phyloP scores from a whole-genome alignment of 2,113 vertebrate species.

The Neotoma lepida region DNA sequence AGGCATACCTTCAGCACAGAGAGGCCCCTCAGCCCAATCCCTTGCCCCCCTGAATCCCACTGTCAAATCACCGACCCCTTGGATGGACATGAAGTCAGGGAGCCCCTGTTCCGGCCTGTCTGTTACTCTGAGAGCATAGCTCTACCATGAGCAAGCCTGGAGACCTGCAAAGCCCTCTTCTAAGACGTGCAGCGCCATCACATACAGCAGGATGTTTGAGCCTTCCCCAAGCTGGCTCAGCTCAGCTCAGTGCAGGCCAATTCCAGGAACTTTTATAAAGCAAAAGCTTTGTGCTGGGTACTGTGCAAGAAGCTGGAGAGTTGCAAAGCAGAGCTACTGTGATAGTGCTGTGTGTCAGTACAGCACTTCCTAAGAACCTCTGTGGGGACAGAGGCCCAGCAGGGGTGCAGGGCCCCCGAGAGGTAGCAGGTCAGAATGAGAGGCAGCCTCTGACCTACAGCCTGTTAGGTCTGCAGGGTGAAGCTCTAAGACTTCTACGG shows the following conservation, averaged over 20 bases:
- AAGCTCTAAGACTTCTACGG: background rate
- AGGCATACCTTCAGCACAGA: background rate
- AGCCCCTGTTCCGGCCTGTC: background rate
- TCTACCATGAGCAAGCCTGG: background rate
- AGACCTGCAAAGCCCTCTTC: constrained; percentile 11
- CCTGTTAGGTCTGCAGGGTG: background rate
- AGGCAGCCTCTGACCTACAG: background rate
- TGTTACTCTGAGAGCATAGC: background rate
- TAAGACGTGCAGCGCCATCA: background rate
- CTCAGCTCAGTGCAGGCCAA: background rate
- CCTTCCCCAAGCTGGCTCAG: background rate
- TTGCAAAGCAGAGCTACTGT: background rate
- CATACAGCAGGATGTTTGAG: background rate
- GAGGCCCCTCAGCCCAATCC: background rate
- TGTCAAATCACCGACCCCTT: background rate
- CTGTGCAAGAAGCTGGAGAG: background rate
- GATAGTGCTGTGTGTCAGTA: background rate
- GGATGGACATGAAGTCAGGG: background rate
- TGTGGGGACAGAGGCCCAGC: background rate
- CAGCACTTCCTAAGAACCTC: background rate
- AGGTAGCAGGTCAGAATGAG: accelerated
- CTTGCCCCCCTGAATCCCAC: background rate
- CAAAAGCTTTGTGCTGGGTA: constrained; percentile 5
- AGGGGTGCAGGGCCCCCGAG: background rate
- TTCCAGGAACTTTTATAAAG: background rate